Evolutionary conservation across 2,888 invertebrate species (phyloP), one percentile per base, ranked within the genome.

Genomic region (Pedicia rivosa): DNA sequence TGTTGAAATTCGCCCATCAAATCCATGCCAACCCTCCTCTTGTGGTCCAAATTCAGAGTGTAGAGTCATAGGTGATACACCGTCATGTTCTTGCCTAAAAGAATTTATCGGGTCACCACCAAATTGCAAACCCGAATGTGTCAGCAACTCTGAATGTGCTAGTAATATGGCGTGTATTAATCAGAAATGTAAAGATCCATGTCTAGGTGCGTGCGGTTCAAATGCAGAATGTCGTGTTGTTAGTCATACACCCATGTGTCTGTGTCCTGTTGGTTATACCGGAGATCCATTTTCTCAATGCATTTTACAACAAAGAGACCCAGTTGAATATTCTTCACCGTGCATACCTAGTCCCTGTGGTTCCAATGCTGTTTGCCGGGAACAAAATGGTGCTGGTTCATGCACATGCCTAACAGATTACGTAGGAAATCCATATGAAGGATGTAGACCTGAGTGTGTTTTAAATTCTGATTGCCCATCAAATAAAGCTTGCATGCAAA

Each of bases 1-100:
- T 28, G 45, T 16, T 9, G n/a, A 34, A 8, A 16, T n/a, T n/a
- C 24, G 25, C 24, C 25, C 24, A 16, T 15, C 10, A 29, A 63
- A 75, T 50, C 76, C 74, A 6, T 83, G 83, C 49, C 68, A 67
- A 44, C 74, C 77, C 9, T 71, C 78, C 10, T 72, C 80, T 2
- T 83, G 83, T 52, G 83, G 83, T 22, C 70, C 79, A 6, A 76
- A 78, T 48, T 68, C 76, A 40, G 67, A 74, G 52, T 78, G 78
- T 48, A 66, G 69, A 38, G 66, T 66, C 44, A 62, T 66, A 38
- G 70, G 69, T 27, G 72, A 72, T 38, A 72, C 73, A 49, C 73
- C 80, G 12, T 75, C 79, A 1, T 82, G 82, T 51, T 73, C 78
- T 5, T 82, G 82, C 50, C 55, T 78, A 25, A 67, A 71, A n/a